Base-by-base conservation (phyloP, 2,113 vertebrate genomes). In the Genyomyrus donnyi region DNA sequence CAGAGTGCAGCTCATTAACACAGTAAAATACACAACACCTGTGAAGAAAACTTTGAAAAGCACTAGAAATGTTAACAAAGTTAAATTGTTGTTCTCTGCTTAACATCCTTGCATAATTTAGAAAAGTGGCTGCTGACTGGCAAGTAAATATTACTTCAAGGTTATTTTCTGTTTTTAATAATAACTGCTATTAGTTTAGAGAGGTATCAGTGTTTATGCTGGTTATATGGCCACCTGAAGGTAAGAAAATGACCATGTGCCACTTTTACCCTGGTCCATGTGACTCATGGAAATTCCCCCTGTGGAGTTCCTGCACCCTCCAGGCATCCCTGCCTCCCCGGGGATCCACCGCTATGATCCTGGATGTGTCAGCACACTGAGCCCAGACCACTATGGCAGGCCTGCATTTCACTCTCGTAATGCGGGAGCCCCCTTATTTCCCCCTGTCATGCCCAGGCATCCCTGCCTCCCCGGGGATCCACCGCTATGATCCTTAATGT, bases 51-150 rank as follows among this genome's bases (percentile, higher is more conserved):
- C 62, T 66, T 66, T 11, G 3, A 66, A 27, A 70, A 70, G n/a
- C 27, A 70, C 27, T 13, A 13, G n/a, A 70, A 70, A 70, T 70
- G 62, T 66, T 66, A 62, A n/a, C 24, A 66, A 66, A 66, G 58
- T 66, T 27, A 83, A 83, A 45, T 1, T 42, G 77, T 46, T 84
- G 35, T 42, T 84, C 39, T 84, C 45, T 84, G 80, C 6, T 84
- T 45, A 42, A 84, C 35, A 58, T 35, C 45, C 27, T 66, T 24
- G 39, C n/a, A 31, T 27, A 87, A 89, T 70, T 70, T 70, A 27
- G 35, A 87, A 83, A 90, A 89, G 80, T 89, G 87, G 91, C 70
- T 89, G 84, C 89, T 80, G 62, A 70, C 3, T 31, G 62, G 9
- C 56, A 62, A 70, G 62, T 70, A 70, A 70, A 70, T 70, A 31